Conservation (phyloP, 2,888 invertebrate genomes). For the Vandiemenella viatica region DNA sequence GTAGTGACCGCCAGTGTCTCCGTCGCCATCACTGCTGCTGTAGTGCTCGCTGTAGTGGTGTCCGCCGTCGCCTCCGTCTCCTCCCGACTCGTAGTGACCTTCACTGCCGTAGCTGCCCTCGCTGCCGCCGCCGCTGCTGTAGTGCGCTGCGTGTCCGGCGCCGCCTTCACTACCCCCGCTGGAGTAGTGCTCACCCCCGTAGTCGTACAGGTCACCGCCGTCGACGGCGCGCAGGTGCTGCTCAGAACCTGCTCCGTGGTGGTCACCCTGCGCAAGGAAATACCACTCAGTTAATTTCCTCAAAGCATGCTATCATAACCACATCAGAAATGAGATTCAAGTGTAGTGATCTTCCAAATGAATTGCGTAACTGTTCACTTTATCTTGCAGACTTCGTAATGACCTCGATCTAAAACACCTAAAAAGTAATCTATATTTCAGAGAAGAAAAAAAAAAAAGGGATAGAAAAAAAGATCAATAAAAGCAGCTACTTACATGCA, state of each 20-base stretch:
- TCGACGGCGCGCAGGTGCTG: slow-evolving; percentile 31
- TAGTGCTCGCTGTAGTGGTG: slow-evolving; percentile 8
- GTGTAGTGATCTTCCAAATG: too few relatives aligned
- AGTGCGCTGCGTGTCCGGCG: slow-evolving; percentile 16
- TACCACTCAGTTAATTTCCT: too few relatives aligned
- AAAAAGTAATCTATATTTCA: too few relatives aligned
- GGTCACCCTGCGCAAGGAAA: too few relatives aligned
- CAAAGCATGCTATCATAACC: too few relatives aligned
- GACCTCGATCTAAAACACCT: too few relatives aligned
- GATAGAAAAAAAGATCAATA: too few relatives aligned
- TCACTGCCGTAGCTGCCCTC: slow-evolving; percentile 15
- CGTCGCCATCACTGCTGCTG: neutral
- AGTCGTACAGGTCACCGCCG: slow-evolving; percentile 13
- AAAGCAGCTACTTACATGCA: too few relatives aligned
- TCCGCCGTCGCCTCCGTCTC: slow-evolving; percentile 18
- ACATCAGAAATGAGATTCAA: too few relatives aligned
- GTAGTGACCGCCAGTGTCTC: neutral
- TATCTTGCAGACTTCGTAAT: too few relatives aligned
- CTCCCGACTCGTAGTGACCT: slow-evolving; percentile 8
- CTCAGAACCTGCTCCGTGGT: neutral
- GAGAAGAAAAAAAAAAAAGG: too few relatives aligned
- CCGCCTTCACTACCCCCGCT: slow-evolving; percentile 9
- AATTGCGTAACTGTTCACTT: too few relatives aligned
- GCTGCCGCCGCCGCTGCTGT: slow-evolving; percentile 16
- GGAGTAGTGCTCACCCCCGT: slow-evolving; percentile 14